Base-by-base conservation (phyloP, 2,888 invertebrate genomes). In the Lamellibrachia satsuma region DNA sequence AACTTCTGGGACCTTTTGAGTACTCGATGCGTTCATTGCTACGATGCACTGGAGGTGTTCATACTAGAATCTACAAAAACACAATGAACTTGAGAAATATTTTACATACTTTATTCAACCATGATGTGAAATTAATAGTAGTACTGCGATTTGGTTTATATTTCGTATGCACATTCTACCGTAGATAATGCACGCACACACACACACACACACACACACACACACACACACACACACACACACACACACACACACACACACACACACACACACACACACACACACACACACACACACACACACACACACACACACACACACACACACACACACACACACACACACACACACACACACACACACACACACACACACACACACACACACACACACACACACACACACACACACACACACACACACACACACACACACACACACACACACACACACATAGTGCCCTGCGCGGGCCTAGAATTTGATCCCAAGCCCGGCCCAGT, bases 381-480 rank as follows among this genome's bases (percentile, higher is more conserved):
- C 60, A 92, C 60, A 39, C 52, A 92, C 27, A 92, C 52, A 39
- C 52, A 92, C 52, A 90, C 51, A 22, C 52, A 92, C 60, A 92
- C 27, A 11, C 27, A 92, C n/a, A 92, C n/a, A 39, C 27, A 92
- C n/a, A 92, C 52, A 90, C 52, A 92, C 52, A 92, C 52, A 91
- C 92, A 55, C 92, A 92, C 90, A n/a, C 90, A 92, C 90, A 55
- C 92, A 91, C 92, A 55, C 92, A 51, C 92, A 7, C 92, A 91
- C 90, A 52, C 90, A 27, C 90, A 55, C 90, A 91, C 90, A n/a
- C 90, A 92, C 90, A 55, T 1, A 91, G 22, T 8, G 52, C 22
- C 90, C 8, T 90, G 27, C 92, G 27, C 90, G 15, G 8, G n/a
- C 92, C 90, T 3, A 39, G 6, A 1, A 92, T 92, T 3, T 92